These are phyloP conservation scores for Plodia interpunctella DNA, from an alignment of 1,140 invertebrate species.

Conservation along the genomic window DNA sequence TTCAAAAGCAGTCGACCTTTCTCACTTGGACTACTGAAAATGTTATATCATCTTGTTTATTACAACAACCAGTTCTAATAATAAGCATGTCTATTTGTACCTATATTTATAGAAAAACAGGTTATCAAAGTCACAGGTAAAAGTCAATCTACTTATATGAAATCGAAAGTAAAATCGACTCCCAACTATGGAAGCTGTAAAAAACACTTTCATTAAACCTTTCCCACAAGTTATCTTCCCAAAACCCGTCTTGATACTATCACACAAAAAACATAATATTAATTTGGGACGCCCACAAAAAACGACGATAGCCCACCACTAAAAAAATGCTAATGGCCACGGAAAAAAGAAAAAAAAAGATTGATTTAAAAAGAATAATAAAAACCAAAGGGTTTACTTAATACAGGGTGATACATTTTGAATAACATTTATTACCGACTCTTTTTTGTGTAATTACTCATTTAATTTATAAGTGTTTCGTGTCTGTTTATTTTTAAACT, in stretches of 20 bases:
- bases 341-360: conserved; percentile 68
- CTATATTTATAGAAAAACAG: background rate
- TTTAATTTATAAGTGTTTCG: too few species aligned
- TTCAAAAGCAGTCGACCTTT: too few species aligned
- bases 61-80: too few species aligned
- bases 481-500: too few species aligned
- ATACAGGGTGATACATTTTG: conserved; percentile 48
- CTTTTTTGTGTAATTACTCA: too few species aligned
- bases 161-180: conserved; percentile 61
- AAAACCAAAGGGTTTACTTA: conserved; percentile 60
- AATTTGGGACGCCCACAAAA: conserved; percentile 75
- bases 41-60: too few species aligned
- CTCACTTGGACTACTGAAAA: too few species aligned
- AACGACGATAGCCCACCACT: conserved; percentile 63
- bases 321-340: conserved; percentile 71
- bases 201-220: conserved; percentile 71
- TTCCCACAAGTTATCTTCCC: conserved; percentile 46
- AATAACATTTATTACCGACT: too few species aligned
- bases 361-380: conserved; percentile 50
- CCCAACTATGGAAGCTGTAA: conserved; percentile 23
- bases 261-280: conserved; percentile 67
- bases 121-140: background rate
- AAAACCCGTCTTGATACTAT: conserved; percentile 60
- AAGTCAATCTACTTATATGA: conserved; percentile 25
- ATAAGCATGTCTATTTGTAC: background rate